These are phyloP conservation scores for Platalea minor DNA, from an alignment of 2,797 vertebrate genomes.

Conservation along the genomic window DNA sequence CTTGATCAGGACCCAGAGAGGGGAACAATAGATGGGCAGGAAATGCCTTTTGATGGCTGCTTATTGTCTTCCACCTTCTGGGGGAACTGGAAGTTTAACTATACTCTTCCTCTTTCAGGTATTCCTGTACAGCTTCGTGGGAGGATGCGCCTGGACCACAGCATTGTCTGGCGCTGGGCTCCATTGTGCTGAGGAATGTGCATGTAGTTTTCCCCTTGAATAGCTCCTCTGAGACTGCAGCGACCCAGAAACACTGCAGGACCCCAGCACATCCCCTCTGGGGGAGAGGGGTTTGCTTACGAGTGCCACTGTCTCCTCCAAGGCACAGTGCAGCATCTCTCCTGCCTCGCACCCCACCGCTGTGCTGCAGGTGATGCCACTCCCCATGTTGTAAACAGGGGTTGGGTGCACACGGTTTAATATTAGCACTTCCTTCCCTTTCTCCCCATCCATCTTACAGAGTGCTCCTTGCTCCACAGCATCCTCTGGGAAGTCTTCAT, in stretches of 20 bases:
- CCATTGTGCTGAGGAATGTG: slow-evolving; percentile 50
- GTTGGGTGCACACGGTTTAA: background rate
- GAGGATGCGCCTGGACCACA: slow-evolving; percentile 44
- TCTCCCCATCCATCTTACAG: background rate
- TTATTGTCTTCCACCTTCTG: slow-evolving; percentile 58
- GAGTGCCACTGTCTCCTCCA: background rate
- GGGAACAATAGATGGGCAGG: slow-evolving; percentile 48
- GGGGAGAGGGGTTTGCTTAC: background rate
- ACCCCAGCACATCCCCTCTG: background rate
- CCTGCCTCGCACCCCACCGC: background rate
- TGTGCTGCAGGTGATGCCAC: background rate
- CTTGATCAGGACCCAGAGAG: background rate
- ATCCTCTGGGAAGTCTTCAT: background rate
- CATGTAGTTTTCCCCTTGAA: slow-evolving; percentile 32
- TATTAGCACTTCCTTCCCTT: background rate
- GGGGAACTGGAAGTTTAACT: slow-evolving; percentile 61
- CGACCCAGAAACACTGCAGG: background rate
- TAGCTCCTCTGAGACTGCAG: slow-evolving; percentile 8
- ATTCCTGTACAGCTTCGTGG: background rate
- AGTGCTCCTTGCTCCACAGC: background rate
- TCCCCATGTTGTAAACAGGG: background rate
- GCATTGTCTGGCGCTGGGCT: background rate
- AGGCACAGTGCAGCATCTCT: background rate
- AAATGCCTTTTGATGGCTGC: slow-evolving; percentile 33
- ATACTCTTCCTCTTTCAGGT: slow-evolving; percentile 56